Evolutionary conservation across 2,797 vertebrate genomes (phyloP).

Genomic region (Huso huso): DNA sequence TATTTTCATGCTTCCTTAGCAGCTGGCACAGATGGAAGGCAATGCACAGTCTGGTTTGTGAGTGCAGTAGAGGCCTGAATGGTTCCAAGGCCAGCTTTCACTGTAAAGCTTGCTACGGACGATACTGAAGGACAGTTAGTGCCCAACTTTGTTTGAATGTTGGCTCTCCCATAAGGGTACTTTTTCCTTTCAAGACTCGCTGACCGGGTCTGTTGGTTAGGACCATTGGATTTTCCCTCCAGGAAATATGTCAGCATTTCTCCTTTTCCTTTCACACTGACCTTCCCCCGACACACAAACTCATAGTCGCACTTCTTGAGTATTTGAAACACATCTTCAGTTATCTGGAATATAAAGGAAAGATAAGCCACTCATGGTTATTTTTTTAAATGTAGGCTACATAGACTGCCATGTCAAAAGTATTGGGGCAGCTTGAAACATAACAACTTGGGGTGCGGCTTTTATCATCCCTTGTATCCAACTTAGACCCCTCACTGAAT

Average conservation of each 20-base stretch:
- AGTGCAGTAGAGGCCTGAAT: slow-evolving; percentile 48
- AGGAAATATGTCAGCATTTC: slow-evolving; percentile 98
- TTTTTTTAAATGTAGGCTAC: too few relatives aligned
- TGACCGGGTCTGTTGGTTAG: slow-evolving; percentile 60
- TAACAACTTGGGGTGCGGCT: too few relatives aligned
- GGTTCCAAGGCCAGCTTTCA: slow-evolving; percentile 48
- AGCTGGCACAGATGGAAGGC: slow-evolving; percentile 52
- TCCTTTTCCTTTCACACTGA: slow-evolving; percentile 97
- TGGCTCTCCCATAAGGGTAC: slow-evolving; percentile 75
- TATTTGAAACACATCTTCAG: slow-evolving; percentile 86
- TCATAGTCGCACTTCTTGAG: slow-evolving; percentile 77
- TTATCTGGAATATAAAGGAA: slow-evolving; percentile 64
- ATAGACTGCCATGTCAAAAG: too few relatives aligned
- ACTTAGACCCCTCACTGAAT: too few relatives aligned
- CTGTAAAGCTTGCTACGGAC: slow-evolving; percentile 52
- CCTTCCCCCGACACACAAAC: slow-evolving; percentile 85
- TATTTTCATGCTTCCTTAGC: slow-evolving; percentile 48
- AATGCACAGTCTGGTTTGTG: slow-evolving; percentile 62
- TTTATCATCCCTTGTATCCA: too few relatives aligned
- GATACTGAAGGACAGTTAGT: slow-evolving; percentile 60
- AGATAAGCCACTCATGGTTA: not conserved
- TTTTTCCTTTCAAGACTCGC: slow-evolving; percentile 73
- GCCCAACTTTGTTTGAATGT: slow-evolving; percentile 62
- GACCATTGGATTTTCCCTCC: slow-evolving; percentile 80
- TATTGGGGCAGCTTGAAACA: too few relatives aligned